Evolutionary conservation across 1,140 invertebrate genomes (phyloP).

Genomic region (Pogonus chalceus): DNA sequence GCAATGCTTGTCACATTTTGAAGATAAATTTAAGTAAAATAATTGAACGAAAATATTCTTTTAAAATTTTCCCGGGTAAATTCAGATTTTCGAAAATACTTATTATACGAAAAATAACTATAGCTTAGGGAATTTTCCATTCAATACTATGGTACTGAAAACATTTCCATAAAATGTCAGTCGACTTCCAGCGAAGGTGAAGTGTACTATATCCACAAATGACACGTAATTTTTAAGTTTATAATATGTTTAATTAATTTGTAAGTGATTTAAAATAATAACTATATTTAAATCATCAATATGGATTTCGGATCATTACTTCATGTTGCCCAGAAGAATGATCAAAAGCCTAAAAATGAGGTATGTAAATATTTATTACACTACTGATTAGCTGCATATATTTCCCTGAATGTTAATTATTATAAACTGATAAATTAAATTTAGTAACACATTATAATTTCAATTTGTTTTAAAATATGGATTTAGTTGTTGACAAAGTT

Average conservation of each 20-base stretch:
- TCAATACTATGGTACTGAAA: not conserved
- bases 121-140: no score
- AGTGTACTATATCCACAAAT: not conserved
- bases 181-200: not conserved
- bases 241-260: not conserved
- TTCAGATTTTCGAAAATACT: no score
- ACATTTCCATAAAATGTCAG: not conserved
- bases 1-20: no score
- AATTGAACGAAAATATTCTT: no score
- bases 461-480: not conserved
- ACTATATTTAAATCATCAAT: conserved; percentile 9
- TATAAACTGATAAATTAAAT: conserved; percentile 14
- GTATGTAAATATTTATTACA: conserved; percentile 31
- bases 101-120: no score
- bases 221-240: not conserved
- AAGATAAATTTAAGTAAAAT: no score
- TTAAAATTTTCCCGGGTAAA: no score
- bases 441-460: conserved; percentile 3
- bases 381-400: no score
- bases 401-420: conserved; percentile 5
- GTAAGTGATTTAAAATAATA: not conserved
- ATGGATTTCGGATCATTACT: conserved; percentile 56
- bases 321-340: conserved; percentile 50
- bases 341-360: conserved; percentile 32
- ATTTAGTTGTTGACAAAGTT: no score